Base-by-base conservation (phyloP, 2,888 invertebrate species). In the Gryllus longicercus region DNA sequence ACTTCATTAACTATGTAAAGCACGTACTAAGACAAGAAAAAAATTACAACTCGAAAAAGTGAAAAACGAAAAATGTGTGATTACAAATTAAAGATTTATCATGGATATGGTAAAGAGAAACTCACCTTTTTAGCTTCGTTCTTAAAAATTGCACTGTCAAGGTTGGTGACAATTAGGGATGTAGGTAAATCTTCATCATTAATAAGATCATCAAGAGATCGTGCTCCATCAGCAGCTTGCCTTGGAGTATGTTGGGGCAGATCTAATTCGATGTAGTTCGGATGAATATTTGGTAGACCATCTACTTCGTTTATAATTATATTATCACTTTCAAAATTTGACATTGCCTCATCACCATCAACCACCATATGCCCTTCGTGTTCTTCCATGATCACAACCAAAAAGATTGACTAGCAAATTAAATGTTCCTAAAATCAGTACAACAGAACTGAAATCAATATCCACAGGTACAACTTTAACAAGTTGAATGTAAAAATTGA, bases 131-230 rank as follows among this genome's bases (percentile, higher is more conserved):
- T 84, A 81, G 87, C 87, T 78, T 89, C 88, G 82, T 90, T 90
- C 77, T 87, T 88, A 85, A 96, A 96, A 79, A 96, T 93, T 83
- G 92, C 90, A 83, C 92, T 93, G 85, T 94, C 93, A 83, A 96
- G 92, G 86, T 96, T 96, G 78, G 96, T 96, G 79, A 96, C 95
- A 84, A 96, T 96, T 77, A 96, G 91, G 79, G 96, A 96, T 83
- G 93, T 95, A 51, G 96, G 96, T 84, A 96, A 89, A 87, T 94
- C 93, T 83, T 92, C 90, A 85, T 95, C 94, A 82, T 93, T 90
- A 83, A 91, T 89, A 21, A 93, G 89, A 82, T 92, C 92, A 83
- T 94, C 93, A 83, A 90, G 88, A n/a, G 87, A 86, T 81, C 86
- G 86, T 18, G 85, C 86, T 16, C 84, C 84, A 78, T 83, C 83